Evolutionary conservation across 2,113 vertebrate species (phyloP).

Genomic region (Ammospiza caudacuta): DNA sequence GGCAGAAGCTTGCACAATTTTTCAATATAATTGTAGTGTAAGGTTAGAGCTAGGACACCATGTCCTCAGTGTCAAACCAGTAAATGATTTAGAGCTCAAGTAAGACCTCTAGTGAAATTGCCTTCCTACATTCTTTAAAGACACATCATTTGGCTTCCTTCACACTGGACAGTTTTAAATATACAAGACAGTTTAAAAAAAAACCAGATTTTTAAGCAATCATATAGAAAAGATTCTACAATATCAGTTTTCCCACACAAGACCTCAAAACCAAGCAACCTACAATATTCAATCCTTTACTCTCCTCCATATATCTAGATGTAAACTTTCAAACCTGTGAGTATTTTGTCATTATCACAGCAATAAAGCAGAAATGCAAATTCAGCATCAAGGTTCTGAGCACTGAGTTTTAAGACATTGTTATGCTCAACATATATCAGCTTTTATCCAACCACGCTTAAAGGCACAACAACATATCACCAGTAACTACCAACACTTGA

Average conservation of each 20-base stretch:
- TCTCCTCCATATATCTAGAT: background rate
- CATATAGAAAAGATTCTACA: background rate
- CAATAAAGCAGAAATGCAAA: background rate
- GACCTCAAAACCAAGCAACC: background rate
- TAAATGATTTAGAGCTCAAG: background rate
- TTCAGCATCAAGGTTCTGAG: background rate
- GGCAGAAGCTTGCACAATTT: background rate
- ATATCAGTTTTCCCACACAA: background rate
- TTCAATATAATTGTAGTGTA: rapidly evolving
- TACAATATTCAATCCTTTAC: background rate
- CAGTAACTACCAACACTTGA: background rate
- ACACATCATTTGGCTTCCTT: background rate
- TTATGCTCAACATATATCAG: background rate
- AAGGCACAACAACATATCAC: background rate
- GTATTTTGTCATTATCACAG: background rate
- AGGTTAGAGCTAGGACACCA: background rate
- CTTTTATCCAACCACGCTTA: background rate
- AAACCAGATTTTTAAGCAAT: background rate
- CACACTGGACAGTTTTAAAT: background rate
- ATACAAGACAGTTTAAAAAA: background rate
- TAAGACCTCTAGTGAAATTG: background rate
- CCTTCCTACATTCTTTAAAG: background rate
- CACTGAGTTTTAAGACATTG: rapidly evolving
- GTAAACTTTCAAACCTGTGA: background rate
- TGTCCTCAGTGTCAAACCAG: background rate